Base-by-base conservation (phyloP, 2,888 invertebrate species). In the Nomada flava region DNA sequence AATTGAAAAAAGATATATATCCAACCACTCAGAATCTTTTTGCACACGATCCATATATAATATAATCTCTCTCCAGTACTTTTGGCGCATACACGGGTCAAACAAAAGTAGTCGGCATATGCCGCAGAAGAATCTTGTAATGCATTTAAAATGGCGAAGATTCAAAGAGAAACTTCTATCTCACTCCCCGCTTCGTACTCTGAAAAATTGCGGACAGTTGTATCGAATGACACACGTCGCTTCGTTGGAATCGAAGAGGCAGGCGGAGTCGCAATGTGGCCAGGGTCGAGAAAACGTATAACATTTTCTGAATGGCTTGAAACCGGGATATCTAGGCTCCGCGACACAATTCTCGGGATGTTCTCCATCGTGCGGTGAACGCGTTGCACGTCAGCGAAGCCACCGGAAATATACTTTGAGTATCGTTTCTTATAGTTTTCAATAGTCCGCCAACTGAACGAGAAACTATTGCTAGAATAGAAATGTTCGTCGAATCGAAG, bases 221-320 rank as follows among this genome's bases (percentile, higher is more conserved):
- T 73, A 69, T 76, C 82, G 50, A 74, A 72, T 68, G 79, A 75
- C 79, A 82, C 70, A 29, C 64, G 42, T 82, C 70, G 75, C 55
- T 36, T 62, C 26, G 72, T 71, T 62, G 79, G 50, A 70, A 79
- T 76, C 79, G 83, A 76, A 64, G 73, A 65, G 44, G 52, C 63
- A 44, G 76, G 69, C 42, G 67, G n/a, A 44, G 26, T 72, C 67
- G 83, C 71, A 76, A 69, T 67, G 71, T 52, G 68, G 70, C 42
- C 13, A 18, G 50, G 72, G 74, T 83, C 76, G 78, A 63, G 78
- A 81, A 76, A 84, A 84, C 71, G 81, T 84, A 79, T 64, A 79
- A 75, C 76, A 84, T 81, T 82, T 85, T 74, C 79, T 77, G 84
- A 84, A 78, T 78, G 84, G 85, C 74, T 85, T 71, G 76, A 74